phyloP scores from a whole-genome alignment of 2,888 invertebrate species.

The Sipha maydis region DNA sequence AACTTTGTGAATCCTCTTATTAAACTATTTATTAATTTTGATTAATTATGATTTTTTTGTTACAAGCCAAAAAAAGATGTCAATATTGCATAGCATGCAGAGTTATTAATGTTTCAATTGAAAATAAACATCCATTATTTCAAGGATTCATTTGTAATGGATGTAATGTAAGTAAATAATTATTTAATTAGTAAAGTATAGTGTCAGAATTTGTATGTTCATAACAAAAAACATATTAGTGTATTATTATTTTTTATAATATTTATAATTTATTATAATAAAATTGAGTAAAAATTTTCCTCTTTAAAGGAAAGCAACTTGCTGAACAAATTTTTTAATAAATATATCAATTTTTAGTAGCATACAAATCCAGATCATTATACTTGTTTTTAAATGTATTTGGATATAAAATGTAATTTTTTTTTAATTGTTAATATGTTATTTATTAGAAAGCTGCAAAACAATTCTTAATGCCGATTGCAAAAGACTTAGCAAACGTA shows the following conservation, averaged over 20 bases:
- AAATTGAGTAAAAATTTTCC: no score
- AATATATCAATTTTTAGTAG: neutral
- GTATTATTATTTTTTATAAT: neutral
- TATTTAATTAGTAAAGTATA: neutral
- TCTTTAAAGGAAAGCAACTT: neutral
- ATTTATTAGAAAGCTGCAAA: neutral
- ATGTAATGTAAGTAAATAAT: neutral
- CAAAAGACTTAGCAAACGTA: neutral
- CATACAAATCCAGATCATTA: neutral
- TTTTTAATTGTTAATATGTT: neutral
- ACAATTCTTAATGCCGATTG: neutral
- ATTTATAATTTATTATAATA: neutral
- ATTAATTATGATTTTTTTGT: neutral
- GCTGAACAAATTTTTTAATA: neutral
- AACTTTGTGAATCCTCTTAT: no score
- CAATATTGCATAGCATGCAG: neutral
- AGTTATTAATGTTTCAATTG: neutral
- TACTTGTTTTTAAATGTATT: neutral
- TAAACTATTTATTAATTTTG: neutral
- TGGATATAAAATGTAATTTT: neutral
- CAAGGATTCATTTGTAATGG: neutral
- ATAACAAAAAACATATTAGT: neutral
- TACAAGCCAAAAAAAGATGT: neutral
- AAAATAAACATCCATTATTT: neutral
- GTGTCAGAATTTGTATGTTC: neutral